A percentile compares a stretch with the other conserved stretches of the same genome.
phyloP scores from a whole-genome alignment of 2,113 vertebrate genomes.

The Takifugu flavidus region DNA sequence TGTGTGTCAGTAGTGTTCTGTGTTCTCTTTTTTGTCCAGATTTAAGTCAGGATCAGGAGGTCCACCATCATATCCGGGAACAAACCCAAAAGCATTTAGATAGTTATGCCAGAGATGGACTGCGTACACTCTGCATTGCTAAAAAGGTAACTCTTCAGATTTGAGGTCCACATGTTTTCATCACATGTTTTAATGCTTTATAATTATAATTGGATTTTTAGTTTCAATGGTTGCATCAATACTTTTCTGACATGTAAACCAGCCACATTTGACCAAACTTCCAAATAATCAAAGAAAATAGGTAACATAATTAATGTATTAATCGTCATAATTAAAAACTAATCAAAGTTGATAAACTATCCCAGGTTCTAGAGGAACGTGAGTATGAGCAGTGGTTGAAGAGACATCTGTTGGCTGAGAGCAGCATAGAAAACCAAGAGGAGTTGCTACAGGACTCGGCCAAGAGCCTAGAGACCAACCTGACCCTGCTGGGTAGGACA shows the following conservation, averaged over 20 bases:
- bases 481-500: slow-evolving; percentile 86
- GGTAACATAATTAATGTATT: not conserved
- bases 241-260: no score
- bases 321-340: not conserved
- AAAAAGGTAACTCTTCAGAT: slow-evolving; percentile 78
- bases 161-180: not conserved
- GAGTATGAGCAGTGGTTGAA: slow-evolving; percentile 88
- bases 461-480: slow-evolving; percentile 80
- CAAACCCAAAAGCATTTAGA: slow-evolving; percentile 87
- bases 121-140: slow-evolving; percentile 91
- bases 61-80: slow-evolving; percentile 64
- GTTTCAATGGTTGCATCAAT: no score
- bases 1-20: not conserved
- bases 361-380: slow-evolving; percentile 81
- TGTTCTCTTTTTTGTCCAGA: slow-evolving; percentile 9
- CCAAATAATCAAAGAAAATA: not conserved
- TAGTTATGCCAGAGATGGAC: slow-evolving; percentile 84
- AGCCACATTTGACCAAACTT: no score
- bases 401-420: slow-evolving; percentile 83
- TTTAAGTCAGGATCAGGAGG: slow-evolving; percentile 27
- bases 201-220: no score
- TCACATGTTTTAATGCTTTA: no score
- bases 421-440: slow-evolving; percentile 88
- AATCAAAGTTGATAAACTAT: not conserved
- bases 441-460: slow-evolving; percentile 85